A percentile compares a stretch with the other conserved stretches of the same genome.
phyloP scores from a whole-genome alignment of 2,113 vertebrate genomes.

The Ardeotis arabs region DNA sequence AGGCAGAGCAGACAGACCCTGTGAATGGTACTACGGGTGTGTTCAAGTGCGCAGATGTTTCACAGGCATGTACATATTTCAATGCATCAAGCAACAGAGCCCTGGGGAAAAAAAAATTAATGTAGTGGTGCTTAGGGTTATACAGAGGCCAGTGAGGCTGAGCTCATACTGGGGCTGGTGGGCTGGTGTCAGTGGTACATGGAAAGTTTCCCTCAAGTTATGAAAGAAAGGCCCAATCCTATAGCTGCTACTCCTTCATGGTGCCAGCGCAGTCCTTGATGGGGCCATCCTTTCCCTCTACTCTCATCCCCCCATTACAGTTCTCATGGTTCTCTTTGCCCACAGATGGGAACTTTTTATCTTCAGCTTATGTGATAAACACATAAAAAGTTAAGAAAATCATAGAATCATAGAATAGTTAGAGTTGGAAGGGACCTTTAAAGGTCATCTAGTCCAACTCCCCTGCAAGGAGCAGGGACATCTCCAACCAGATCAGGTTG shows the following conservation, averaged over 20 bases:
- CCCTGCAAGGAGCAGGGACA: too few relatives aligned
- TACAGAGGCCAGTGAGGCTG: neutral
- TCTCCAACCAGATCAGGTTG: too few relatives aligned
- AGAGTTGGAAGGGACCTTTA: too few relatives aligned
- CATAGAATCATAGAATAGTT: too few relatives aligned
- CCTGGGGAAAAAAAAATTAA: neutral
- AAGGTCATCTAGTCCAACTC: too few relatives aligned
- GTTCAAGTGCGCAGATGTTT: neutral
- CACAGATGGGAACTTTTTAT: neutral
- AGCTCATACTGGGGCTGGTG: neutral
- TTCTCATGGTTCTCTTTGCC: neutral
- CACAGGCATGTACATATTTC: neutral
- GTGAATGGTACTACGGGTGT: rapidly evolving
- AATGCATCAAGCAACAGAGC: neutral
- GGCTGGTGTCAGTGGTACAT: neutral
- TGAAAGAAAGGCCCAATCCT: neutral
- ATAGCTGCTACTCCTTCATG: neutral
- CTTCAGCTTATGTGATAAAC: neutral
- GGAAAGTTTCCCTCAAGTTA: neutral
- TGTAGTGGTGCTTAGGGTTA: neutral
- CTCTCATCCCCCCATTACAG: neutral
- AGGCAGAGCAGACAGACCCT: neutral
- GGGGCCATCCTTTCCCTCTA: neutral
- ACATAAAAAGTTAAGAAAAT: neutral
- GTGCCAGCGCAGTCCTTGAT: neutral